Evolutionary conservation across 2,797 vertebrate species (phyloP).

Genomic region (Protosalanx chinensis): DNA sequence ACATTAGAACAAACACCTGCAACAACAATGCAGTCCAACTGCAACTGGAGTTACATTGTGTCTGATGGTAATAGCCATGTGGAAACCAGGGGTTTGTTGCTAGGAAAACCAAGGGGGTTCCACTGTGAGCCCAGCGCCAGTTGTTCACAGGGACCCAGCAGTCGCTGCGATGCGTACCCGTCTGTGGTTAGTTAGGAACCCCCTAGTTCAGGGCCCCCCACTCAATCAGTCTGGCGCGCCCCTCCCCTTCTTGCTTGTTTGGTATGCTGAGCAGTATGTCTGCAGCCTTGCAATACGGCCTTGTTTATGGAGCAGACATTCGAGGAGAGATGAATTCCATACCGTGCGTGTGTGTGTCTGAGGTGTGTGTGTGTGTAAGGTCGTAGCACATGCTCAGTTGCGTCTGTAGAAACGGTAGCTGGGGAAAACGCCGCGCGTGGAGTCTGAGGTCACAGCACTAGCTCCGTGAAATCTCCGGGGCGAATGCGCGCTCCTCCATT

Average conservation of each 20-base stretch:
- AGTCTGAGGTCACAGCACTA: conserved; percentile 97
- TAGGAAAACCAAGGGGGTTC: neutral
- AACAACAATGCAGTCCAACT: neutral
- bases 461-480: conserved; percentile 86
- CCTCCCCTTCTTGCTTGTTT: conserved; percentile 70
- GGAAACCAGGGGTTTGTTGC: neutral
- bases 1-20: neutral
- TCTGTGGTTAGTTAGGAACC: conserved; percentile 56
- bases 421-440: conserved; percentile 84
- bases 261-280: conserved; percentile 74
- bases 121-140: neutral
- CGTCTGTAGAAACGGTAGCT: conserved; percentile 81
- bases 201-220: conserved; percentile 57
- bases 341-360: conserved; percentile 64
- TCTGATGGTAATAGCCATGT: neutral
- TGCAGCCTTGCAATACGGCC: conserved; percentile 69
- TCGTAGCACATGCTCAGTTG: conserved; percentile 99
- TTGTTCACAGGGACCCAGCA: neutral
- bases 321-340: conserved; percentile 79
- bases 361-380: conserved; percentile 69
- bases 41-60: neutral
- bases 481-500: conserved; percentile 96
- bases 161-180: conserved; percentile 10
- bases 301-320: conserved; percentile 82
- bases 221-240: conserved; percentile 52